Conservation (phyloP, 2,113 vertebrate genomes). For the Platichthys stellatus region DNA sequence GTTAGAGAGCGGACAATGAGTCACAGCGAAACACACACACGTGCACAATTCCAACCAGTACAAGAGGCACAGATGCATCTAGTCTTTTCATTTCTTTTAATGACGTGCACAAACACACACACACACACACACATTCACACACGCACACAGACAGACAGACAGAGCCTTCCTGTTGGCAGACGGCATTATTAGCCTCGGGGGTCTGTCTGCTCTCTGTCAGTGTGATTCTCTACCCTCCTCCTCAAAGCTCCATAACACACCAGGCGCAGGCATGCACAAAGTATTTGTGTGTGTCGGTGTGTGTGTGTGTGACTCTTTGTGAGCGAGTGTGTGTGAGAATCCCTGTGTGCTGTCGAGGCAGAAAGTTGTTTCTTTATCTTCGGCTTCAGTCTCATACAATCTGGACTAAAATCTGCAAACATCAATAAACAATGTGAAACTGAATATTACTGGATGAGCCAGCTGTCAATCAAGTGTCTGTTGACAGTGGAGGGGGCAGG, state of each 20-base stretch:
- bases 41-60: neutral
- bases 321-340: conserved; percentile 5
- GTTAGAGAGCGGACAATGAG: conserved; percentile 66
- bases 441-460: conserved; percentile 6
- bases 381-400: conserved; percentile 13
- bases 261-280: conserved; percentile 48
- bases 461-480: conserved; percentile 45
- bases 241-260: conserved; percentile 54
- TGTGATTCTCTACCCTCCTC: conserved; percentile 61
- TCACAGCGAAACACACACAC: conserved; percentile 35
- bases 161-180: conserved; percentile 69
- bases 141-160: conserved; percentile 14
- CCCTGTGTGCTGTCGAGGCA: conserved; percentile 2
- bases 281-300: conserved; percentile 19
- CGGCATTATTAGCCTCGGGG: conserved; percentile 69
- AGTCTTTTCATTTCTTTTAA: conserved; percentile 40
- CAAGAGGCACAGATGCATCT: conserved; percentile 17
- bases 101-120: conserved; percentile 22
- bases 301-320: conserved; percentile 7
- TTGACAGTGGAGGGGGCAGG: conserved; percentile 5
- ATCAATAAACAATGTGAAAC: conserved; percentile 34
- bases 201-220: conserved; percentile 77
- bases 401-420: conserved; percentile 20
- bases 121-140: conserved; percentile 6
- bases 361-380: conserved; percentile 23